These are phyloP conservation scores for Notolabrus celidotus DNA, from an alignment of 2,797 vertebrate species.

Conservation along the genomic window DNA sequence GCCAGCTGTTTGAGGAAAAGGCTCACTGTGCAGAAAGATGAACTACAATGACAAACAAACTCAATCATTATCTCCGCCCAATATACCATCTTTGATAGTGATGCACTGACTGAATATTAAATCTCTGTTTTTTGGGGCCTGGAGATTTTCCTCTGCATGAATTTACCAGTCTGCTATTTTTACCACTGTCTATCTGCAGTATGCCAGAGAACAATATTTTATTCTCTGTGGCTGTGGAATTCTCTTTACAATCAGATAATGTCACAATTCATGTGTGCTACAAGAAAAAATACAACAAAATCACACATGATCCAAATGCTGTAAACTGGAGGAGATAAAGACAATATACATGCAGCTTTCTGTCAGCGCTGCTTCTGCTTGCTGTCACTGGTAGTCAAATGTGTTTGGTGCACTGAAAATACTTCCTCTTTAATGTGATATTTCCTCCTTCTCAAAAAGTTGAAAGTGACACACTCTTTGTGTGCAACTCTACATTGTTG, in stretches of 20 bases:
- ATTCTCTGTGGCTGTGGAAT: slow-evolving; percentile 23
- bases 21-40: slow-evolving; percentile 36
- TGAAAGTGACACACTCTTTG: slow-evolving; percentile 6
- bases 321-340: slow-evolving; percentile 8
- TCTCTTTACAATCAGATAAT: slow-evolving; percentile 52
- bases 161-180: slow-evolving; percentile 44
- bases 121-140: slow-evolving; percentile 16
- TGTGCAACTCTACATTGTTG: slow-evolving; percentile 13
- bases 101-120: slow-evolving; percentile 39
- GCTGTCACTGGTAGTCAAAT: slow-evolving; percentile 9
- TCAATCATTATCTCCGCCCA: slow-evolving; percentile 25
- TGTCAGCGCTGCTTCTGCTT: slow-evolving; percentile 8
- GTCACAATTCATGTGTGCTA: slow-evolving; percentile 8
- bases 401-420: slow-evolving; percentile 10
- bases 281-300: slow-evolving; percentile 26
- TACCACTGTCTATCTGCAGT: slow-evolving; percentile 15
- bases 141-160: slow-evolving; percentile 37
- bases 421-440: slow-evolving; percentile 10
- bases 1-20: slow-evolving; percentile 36
- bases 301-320: slow-evolving; percentile 16
- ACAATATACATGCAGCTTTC: slow-evolving; percentile 14
- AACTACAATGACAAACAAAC: slow-evolving; percentile 44
- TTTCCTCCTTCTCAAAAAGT: background rate
- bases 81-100: slow-evolving; percentile 37
- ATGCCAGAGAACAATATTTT: slow-evolving; percentile 20